Evolutionary conservation across 2,113 vertebrate genomes (phyloP).

Genomic region (Sinocyclocheilus rhinocerous): DNA sequence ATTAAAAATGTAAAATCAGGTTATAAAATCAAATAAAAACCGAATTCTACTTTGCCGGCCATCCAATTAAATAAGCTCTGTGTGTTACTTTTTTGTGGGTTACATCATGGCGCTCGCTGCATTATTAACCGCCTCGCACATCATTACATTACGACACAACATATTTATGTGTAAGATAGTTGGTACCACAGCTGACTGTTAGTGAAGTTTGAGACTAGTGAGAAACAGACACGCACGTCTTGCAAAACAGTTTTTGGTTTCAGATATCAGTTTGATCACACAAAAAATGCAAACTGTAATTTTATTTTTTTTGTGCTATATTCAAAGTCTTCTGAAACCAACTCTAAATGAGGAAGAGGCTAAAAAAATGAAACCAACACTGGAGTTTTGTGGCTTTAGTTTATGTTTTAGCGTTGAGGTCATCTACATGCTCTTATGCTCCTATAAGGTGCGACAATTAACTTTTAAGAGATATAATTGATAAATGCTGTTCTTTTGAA

Average conservation of each 20-base stretch:
- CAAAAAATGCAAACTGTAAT: not conserved
- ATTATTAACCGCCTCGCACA: conserved; percentile 2
- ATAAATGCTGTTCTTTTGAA: too few species aligned
- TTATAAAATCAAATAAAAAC: conserved; percentile 6
- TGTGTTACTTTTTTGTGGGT: not conserved
- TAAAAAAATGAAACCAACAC: not conserved
- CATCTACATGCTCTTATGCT: not conserved
- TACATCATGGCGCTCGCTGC: not conserved
- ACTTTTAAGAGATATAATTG: too few species aligned
- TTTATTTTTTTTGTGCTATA: not conserved
- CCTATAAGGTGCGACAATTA: too few species aligned
- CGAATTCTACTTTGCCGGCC: not conserved
- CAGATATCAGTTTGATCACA: not conserved
- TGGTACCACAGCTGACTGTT: not conserved
- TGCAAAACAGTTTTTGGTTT: not conserved
- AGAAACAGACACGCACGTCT: not conserved
- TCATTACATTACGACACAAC: conserved; percentile 1
- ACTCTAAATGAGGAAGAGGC: not conserved
- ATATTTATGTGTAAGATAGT: not conserved
- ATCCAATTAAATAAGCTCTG: conserved; percentile 3
- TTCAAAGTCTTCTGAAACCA: not conserved
- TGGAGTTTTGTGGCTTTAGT: not conserved
- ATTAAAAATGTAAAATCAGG: not conserved
- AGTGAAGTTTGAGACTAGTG: conserved; percentile 2
- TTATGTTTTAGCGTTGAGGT: not conserved